Conservation (phyloP, 2,113 vertebrate species). For the Danionella cerebrum region DNA sequence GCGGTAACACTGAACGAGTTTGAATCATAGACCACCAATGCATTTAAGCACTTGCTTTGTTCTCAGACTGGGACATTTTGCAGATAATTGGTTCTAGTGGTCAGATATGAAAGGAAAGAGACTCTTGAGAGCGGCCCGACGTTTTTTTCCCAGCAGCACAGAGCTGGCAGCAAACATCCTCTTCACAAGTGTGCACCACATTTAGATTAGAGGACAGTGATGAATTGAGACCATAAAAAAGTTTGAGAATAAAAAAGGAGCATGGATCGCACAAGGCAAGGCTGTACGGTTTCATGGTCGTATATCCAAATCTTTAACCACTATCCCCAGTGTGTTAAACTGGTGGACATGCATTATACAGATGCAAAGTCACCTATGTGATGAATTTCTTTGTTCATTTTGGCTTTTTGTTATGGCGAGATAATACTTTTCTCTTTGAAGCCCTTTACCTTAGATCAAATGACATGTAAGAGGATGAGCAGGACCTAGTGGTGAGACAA, state of each 20-base stretch:
- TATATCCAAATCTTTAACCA: constrained; percentile 1
- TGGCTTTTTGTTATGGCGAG: too few relatives aligned
- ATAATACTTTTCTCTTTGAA: too few relatives aligned
- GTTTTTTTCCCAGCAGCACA: background rate
- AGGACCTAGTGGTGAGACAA: too few relatives aligned
- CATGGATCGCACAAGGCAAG: background rate
- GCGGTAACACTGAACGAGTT: background rate
- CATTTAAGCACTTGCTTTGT: background rate
- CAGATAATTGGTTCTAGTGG: constrained; percentile 12
- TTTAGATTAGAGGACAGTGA: constrained; percentile 16
- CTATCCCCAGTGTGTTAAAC: background rate
- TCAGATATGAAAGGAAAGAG: constrained; percentile 2
- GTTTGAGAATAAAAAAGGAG: constrained; percentile 13
- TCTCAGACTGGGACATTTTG: background rate
- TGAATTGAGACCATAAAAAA: constrained; percentile 26
- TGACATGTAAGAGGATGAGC: too few relatives aligned
- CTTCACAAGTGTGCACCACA: constrained; percentile 17
- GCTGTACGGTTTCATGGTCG: background rate
- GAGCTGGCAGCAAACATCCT: background rate
- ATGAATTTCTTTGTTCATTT: too few relatives aligned
- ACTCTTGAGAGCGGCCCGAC: background rate
- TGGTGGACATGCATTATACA: background rate
- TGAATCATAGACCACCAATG: constrained; percentile 1
- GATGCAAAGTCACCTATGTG: too few relatives aligned
- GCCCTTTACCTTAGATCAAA: too few relatives aligned